phyloP scores from a whole-genome alignment of 2,797 vertebrate genomes.

The Spondyliosoma cantharus region DNA sequence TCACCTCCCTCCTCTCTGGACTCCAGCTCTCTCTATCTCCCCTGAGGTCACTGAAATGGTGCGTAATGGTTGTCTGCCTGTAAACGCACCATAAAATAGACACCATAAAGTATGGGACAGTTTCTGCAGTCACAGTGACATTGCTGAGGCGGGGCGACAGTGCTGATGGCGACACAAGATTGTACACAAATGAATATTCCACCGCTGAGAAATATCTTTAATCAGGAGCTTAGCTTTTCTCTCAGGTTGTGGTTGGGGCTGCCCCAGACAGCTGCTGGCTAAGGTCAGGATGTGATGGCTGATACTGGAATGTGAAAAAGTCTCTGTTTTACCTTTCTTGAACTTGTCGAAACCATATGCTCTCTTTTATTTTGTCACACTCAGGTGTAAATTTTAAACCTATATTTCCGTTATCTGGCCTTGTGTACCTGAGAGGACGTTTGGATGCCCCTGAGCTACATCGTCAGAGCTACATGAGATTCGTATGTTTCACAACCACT shows the following conservation, averaged over 20 bases:
- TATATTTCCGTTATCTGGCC: background rate
- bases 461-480: background rate
- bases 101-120: conserved; percentile 36
- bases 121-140: conserved; percentile 72
- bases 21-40: conserved; percentile 19
- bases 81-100: conserved; percentile 67
- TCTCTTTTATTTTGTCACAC: background rate
- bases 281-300: conserved; percentile 64
- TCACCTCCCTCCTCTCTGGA: conserved; percentile 14
- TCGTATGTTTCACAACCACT: conserved; percentile 7
- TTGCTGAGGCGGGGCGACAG: conserved; percentile 44
- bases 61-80: conserved; percentile 43
- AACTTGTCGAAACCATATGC: conserved; percentile 16
- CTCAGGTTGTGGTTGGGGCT: conserved; percentile 45
- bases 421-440: background rate
- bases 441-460: conserved; percentile 8
- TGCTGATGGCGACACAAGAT: conserved; percentile 59
- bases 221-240: conserved; percentile 71
- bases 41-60: conserved; percentile 47
- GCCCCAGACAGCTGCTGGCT: conserved; percentile 41
- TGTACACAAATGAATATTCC: conserved; percentile 71
- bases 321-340: background rate
- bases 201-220: conserved; percentile 58
- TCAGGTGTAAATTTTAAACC: background rate
- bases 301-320: conserved; percentile 32